phyloP scores from a whole-genome alignment of 2,113 vertebrate species.

The Chaetops frenatus region DNA sequence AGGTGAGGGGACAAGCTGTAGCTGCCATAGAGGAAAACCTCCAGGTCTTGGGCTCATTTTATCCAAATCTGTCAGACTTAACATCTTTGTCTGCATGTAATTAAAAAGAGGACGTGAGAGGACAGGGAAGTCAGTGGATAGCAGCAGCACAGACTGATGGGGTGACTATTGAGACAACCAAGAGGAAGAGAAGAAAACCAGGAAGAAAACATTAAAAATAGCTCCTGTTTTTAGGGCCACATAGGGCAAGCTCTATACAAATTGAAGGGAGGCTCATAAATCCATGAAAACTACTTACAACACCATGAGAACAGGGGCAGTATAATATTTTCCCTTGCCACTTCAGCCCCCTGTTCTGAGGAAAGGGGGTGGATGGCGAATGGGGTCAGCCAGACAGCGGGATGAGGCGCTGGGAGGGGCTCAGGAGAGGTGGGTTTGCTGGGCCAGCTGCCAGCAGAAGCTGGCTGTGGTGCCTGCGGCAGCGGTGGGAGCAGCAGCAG shows the following conservation, averaged over 20 bases:
- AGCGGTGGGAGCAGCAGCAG: background rate
- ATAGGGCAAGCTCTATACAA: background rate
- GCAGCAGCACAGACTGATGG: background rate
- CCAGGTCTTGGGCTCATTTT: background rate
- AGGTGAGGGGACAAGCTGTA: background rate
- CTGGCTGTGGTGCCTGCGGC: background rate
- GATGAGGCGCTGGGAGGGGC: background rate
- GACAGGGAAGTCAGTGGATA: background rate
- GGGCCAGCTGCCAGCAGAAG: background rate
- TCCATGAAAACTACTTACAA: background rate
- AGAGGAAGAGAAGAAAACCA: background rate
- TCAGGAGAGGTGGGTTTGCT: background rate
- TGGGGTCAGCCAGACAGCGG: fast-evolving
- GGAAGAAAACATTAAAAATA: background rate
- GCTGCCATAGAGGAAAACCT: background rate
- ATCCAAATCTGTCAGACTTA: background rate
- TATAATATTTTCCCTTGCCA: background rate
- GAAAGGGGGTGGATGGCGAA: background rate
- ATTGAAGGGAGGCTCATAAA: background rate
- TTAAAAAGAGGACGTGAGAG: background rate
- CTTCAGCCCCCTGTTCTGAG: background rate
- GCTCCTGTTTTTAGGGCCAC: background rate
- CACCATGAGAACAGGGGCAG: background rate
- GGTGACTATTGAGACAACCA: background rate
- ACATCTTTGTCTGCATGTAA: background rate